Percentiles rank a stretch among this genome's conserved stretches.
These are phyloP conservation scores for Nemurella pictetii DNA, from an alignment of 2,888 invertebrate genomes.

Conservation along the genomic window DNA sequence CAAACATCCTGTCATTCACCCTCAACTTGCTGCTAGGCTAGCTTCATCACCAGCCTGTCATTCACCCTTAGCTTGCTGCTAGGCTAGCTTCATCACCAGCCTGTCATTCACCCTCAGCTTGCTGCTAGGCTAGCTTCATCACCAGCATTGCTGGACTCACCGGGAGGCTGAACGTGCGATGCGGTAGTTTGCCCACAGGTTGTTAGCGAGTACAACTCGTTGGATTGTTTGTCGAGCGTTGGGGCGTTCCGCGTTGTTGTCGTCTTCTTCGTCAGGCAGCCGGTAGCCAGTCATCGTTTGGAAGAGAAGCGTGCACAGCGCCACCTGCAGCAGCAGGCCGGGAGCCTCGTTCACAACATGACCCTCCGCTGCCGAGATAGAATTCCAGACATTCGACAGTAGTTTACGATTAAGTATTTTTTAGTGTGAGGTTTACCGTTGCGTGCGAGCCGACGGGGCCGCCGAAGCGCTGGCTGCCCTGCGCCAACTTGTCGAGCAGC, in stretches of 20 bases:
- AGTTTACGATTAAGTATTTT: not conserved
- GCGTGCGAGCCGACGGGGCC: constrained; percentile 52
- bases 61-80: no score
- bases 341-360: no score
- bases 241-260: not conserved
- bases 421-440: constrained; percentile 47
- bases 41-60: no score
- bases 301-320: constrained; percentile 80
- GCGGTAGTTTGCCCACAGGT: constrained; percentile 84
- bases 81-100: no score
- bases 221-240: constrained; percentile 56
- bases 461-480: constrained; percentile 56
- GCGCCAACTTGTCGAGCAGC: constrained; percentile 55
- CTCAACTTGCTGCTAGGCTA: no score
- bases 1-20: no score
- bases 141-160: no score
- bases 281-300: constrained; percentile 76
- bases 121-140: no score
- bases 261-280: constrained; percentile 52
- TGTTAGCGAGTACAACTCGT: constrained; percentile 59
- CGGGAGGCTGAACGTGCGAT: constrained; percentile 85
- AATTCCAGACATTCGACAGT: no score
- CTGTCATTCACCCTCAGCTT: no score
- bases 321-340: constrained; percentile 62
- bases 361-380: no score